Evolutionary conservation across 2,797 vertebrate genomes (phyloP), one percentile per base, ranked within the genome.

Genomic region (Danio tinwini): DNA sequence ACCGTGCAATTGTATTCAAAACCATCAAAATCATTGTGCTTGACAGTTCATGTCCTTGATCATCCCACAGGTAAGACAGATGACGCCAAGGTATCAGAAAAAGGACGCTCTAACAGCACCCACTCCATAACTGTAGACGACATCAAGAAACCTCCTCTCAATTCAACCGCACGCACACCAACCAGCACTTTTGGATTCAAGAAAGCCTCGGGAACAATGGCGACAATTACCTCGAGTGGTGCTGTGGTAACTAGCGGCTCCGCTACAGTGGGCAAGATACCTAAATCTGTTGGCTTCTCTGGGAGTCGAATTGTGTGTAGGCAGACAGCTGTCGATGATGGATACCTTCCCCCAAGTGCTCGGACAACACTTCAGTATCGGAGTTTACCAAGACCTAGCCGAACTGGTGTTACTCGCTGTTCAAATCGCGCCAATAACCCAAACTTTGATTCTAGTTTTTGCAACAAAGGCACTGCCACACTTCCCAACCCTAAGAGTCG

Each of bases 21-120:
- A 69, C 47, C 49, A 8, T 75, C n/a, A 9, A 82, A 78, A 61
- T 39, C 12, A 39, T 58, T 55, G 37, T 53, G 47, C 29, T 76
- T 81, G 29, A 73, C 44, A 49, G 67, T 17, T 62, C 61, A 56
- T 76, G 65, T 62, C 49, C 2, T 79, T 77, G 47, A 72, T 83
- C 74, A 69, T 58, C 45, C 67, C 82, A 68, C 81, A 95, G 95
- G 95, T 83, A 96, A 96, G 92, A 96, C 96, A 21, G 95, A 96
- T 6, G 96, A 96, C 83, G 95, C 94, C 81, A 96, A 96, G 89
- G 95, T 95, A 67, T 96, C 95, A 19, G 95, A 96, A 91, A 92
- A 94, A 85, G 90, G 93, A 2, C 59, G 71, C 9, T 70, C 94
- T 59, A 93, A 94, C 65, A 92, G 94, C 84, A 91, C 93, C 84